Conservation (phyloP, 1,140 invertebrate genomes). For the Drosophila arizonae region DNA sequence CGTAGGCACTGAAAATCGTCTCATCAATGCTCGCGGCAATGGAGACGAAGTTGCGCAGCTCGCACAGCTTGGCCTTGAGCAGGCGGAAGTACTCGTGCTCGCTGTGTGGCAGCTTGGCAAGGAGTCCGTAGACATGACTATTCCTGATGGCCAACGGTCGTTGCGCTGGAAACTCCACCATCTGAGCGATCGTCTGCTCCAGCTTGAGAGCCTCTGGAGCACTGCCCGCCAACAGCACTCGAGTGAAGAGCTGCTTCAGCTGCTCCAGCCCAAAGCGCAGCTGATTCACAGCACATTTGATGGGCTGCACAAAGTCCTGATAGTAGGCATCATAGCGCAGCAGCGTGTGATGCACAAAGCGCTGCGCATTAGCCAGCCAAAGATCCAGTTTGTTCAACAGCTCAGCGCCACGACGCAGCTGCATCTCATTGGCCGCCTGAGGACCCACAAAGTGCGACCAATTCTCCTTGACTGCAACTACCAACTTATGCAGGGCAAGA, state of each 20-base stretch:
- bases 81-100: conserved; percentile 83
- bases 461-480: conserved; percentile 29
- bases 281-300: conserved; percentile 69
- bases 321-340: conserved; percentile 65
- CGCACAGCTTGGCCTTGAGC: conserved; percentile 87
- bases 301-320: conserved; percentile 75
- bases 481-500: conserved; percentile 40
- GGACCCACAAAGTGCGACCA: conserved; percentile 49
- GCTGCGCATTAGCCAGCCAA: conserved; percentile 75
- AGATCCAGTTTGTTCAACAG: conserved; percentile 66
- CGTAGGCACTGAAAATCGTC: conserved; percentile 83
- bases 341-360: conserved; percentile 72
- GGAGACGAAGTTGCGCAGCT: conserved; percentile 84
- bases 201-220: conserved; percentile 41
- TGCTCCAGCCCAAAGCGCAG: conserved; percentile 67
- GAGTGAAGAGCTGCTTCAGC: conserved; percentile 57
- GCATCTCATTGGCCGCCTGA: conserved; percentile 24
- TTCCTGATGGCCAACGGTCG: conserved; percentile 51
- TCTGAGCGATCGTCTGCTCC: conserved; percentile 53
- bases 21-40: conserved; percentile 80
- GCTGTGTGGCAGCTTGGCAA: conserved; percentile 59
- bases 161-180: conserved; percentile 64
- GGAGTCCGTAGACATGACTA: conserved; percentile 54
- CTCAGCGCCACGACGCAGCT: conserved; percentile 50
- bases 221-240: conserved; percentile 53